Percentiles rank a stretch among this genome's conserved stretches.
phyloP scores from a whole-genome alignment of 2,888 invertebrate species.

The Xestia sexstrigata region DNA sequence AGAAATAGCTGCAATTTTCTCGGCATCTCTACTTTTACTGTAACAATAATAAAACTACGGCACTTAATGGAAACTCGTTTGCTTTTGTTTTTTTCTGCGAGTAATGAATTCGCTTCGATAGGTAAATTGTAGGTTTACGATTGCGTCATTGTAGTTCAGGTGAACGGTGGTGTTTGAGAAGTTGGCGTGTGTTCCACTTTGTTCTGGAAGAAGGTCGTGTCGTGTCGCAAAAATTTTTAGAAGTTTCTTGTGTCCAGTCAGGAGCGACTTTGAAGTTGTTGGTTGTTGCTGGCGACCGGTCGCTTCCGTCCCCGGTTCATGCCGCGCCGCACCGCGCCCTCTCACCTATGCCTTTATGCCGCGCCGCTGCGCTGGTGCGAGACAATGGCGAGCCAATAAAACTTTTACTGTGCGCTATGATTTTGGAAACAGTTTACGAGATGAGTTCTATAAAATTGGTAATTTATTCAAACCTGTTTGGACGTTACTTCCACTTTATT shows the following conservation, averaged over 20 bases:
- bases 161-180: conserved; percentile 63
- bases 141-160: conserved; percentile 50
- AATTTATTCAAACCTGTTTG: conserved; percentile 75
- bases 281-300: conserved; percentile 56
- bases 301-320: conserved; percentile 67
- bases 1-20: conserved; percentile 76
- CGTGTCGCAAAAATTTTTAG: conserved; percentile 81
- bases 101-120: conserved; percentile 68
- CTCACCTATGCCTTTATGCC: conserved; percentile 59
- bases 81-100: conserved; percentile 61
- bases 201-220: conserved; percentile 72
- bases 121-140: conserved; percentile 52
- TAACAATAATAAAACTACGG: conserved; percentile 70
- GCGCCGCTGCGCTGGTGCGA: conserved; percentile 58
- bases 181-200: conserved; percentile 69
- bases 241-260: conserved; percentile 78
- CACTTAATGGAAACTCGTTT: conserved; percentile 70
- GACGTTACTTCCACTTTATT: conserved; percentile 77
- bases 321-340: conserved; percentile 47
- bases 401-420: conserved; percentile 87
- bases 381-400: conserved; percentile 87
- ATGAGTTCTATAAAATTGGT: conserved; percentile 87
- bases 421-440: conserved; percentile 86
- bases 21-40: conserved; percentile 69
- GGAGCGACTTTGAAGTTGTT: conserved; percentile 70